Evolutionary conservation across 2,797 vertebrate genomes (phyloP).

Genomic region (Epinephelus malabaricus): DNA sequence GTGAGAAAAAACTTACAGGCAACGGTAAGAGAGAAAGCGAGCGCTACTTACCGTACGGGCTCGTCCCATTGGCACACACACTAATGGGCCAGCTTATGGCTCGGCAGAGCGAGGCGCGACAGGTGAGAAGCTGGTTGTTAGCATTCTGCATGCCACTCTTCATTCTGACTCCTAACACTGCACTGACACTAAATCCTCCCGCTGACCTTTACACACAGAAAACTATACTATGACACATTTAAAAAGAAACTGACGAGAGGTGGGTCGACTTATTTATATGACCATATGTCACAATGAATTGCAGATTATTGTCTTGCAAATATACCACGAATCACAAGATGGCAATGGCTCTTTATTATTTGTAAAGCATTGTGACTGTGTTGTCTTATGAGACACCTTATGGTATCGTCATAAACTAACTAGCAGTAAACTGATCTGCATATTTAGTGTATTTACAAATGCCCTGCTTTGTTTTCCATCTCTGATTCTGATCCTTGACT

Average conservation of each 20-base stretch:
- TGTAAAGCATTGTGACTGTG: background rate
- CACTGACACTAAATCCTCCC: constrained; percentile 27
- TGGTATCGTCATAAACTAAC: background rate
- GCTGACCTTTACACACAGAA: background rate
- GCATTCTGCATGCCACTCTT: constrained; percentile 93
- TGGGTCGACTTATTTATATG: background rate
- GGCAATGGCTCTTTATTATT: background rate
- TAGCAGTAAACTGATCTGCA: constrained; percentile 9
- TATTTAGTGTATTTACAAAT: constrained; percentile 19
- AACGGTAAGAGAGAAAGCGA: constrained; percentile 84
- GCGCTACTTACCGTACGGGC: constrained; percentile 93
- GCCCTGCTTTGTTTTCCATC: constrained; percentile 43
- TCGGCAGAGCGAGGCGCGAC: constrained; percentile 92
- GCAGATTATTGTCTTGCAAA: background rate
- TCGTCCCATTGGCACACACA: constrained; percentile 89
- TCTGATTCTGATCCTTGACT: constrained; percentile 80
- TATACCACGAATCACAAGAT: background rate
- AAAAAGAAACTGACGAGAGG: background rate
- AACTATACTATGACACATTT: background rate
- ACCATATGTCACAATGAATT: background rate
- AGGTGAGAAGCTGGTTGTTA: constrained; percentile 98
- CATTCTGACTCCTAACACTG: constrained; percentile 66
- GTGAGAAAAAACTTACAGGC: constrained; percentile 64
- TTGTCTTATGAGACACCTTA: background rate
- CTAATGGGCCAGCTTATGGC: constrained; percentile 87